These are phyloP conservation scores for Phrynocephalus forsythii DNA, from an alignment of 2,797 vertebrate genomes.

Conservation along the genomic window DNA sequence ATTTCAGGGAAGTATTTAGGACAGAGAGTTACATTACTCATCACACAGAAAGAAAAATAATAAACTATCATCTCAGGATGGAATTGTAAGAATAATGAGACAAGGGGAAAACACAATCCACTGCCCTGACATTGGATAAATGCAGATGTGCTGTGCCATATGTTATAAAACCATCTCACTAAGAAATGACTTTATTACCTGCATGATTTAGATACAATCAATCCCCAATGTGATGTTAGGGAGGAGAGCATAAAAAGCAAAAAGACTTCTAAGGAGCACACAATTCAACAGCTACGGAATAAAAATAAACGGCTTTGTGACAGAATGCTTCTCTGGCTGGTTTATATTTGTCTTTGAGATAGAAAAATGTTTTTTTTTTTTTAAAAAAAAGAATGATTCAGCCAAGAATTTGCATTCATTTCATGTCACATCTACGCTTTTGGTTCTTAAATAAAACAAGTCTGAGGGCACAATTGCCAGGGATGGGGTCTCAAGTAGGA, in stretches of 20 bases:
- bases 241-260: slow-evolving; percentile 12
- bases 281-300: slow-evolving; percentile 24
- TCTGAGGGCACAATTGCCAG: too few species aligned
- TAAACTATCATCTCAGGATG: slow-evolving; percentile 35
- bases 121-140: slow-evolving; percentile 16
- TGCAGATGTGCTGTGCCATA: background rate
- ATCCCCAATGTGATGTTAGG: background rate
- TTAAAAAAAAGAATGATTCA: background rate
- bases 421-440: background rate
- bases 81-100: slow-evolving; percentile 40
- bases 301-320: slow-evolving; percentile 21
- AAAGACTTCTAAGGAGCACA: slow-evolving; percentile 18
- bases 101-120: background rate
- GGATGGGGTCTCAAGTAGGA: too few species aligned
- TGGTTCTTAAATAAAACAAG: background rate
- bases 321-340: slow-evolving; percentile 11
- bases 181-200: slow-evolving; percentile 23
- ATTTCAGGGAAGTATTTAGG: slow-evolving; percentile 19
- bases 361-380: background rate
- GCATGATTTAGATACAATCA: slow-evolving; percentile 21
- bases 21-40: slow-evolving; percentile 20
- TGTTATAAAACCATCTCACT: background rate
- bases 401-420: background rate
- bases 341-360: slow-evolving; percentile 19
- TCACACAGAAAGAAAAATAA: slow-evolving; percentile 25